These are phyloP conservation scores for Lobophora halterata DNA, from an alignment of 2,888 invertebrate genomes.

Conservation along the genomic window DNA sequence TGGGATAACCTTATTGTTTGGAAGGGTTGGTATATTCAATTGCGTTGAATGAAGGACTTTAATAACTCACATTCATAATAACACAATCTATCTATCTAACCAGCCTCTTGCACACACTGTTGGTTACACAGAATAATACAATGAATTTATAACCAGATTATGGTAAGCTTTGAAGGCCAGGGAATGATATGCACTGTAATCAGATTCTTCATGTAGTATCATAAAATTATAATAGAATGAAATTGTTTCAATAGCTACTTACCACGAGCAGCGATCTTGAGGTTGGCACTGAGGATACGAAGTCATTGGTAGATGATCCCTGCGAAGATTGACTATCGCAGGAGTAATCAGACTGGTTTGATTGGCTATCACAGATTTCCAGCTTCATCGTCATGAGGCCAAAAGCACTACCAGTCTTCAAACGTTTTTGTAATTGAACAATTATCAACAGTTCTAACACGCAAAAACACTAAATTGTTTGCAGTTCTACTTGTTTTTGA, in stretches of 20 bases:
- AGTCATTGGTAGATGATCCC: conserved; percentile 77
- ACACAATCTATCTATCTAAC: too few relatives aligned
- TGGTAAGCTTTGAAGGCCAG: conserved; percentile 4
- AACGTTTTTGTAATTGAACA: conserved; percentile 51
- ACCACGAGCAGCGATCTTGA: conserved; percentile 65
- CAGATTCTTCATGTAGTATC: too few relatives aligned
- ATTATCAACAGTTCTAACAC: conserved; percentile 29
- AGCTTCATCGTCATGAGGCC: conserved; percentile 81
- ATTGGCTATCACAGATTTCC: conserved; percentile 81
- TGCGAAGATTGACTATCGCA: conserved; percentile 82
- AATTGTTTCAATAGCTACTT: conserved; percentile 38
- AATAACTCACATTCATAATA: too few relatives aligned
- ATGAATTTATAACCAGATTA: conserved; percentile 3
- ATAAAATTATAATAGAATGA: neutral
- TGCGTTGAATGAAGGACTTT: too few relatives aligned
- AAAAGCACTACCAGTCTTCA: conserved; percentile 37
- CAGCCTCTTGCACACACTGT: too few relatives aligned
- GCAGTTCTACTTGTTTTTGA: too few relatives aligned
- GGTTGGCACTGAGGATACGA: conserved; percentile 55
- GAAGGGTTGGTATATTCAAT: too few relatives aligned
- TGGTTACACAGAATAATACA: too few relatives aligned
- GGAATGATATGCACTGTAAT: too few relatives aligned
- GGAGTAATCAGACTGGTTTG: conserved; percentile 82
- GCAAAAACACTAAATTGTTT: conserved; percentile 31
- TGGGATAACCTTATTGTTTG: too few relatives aligned